phyloP scores from a whole-genome alignment of 2,888 invertebrate species.

The Entomobrya multifasciata region DNA sequence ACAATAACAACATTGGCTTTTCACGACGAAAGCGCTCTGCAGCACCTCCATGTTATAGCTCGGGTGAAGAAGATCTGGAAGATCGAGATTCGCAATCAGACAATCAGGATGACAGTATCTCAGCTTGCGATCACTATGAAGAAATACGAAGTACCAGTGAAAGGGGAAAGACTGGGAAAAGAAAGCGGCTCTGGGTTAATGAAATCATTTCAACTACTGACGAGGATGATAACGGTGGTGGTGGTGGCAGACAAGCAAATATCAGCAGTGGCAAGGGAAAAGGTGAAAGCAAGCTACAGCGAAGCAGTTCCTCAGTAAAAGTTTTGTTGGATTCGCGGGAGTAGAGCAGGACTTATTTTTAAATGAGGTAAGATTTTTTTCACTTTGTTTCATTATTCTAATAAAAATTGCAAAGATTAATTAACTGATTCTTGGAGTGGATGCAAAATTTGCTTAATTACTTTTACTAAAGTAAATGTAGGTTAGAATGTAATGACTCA shows the following conservation, averaged over 20 bases:
- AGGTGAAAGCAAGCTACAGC: conserved; percentile 11
- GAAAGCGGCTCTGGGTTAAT: conserved; percentile 58
- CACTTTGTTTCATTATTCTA: neutral
- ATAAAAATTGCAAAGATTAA: neutral
- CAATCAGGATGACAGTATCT: conserved; percentile 49
- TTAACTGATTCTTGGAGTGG: neutral
- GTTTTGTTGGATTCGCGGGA: conserved; percentile 47
- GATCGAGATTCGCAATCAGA: conserved; percentile 42
- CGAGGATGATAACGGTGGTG: conserved; percentile 55
- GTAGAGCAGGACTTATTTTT: neutral
- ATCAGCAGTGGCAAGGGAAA: neutral
- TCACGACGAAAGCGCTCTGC: conserved; percentile 15
- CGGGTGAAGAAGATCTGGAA: conserved; percentile 47
- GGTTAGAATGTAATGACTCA: conserved; percentile 60
- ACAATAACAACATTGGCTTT: conserved; percentile 34
- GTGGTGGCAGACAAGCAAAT: conserved; percentile 8
- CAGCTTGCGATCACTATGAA: conserved; percentile 42
- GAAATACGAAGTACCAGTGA: conserved; percentile 8
- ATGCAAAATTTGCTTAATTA: conserved; percentile 40
- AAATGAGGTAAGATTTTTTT: conserved; percentile 20
- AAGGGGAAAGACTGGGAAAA: conserved; percentile 42
- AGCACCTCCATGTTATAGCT: conserved; percentile 37
- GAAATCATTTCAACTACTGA: conserved; percentile 54
- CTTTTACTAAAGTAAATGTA: conserved; percentile 40
- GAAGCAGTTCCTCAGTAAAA: conserved; percentile 18